Conservation (phyloP, 2,797 vertebrate species). For the Pogoniulus pusillus region DNA sequence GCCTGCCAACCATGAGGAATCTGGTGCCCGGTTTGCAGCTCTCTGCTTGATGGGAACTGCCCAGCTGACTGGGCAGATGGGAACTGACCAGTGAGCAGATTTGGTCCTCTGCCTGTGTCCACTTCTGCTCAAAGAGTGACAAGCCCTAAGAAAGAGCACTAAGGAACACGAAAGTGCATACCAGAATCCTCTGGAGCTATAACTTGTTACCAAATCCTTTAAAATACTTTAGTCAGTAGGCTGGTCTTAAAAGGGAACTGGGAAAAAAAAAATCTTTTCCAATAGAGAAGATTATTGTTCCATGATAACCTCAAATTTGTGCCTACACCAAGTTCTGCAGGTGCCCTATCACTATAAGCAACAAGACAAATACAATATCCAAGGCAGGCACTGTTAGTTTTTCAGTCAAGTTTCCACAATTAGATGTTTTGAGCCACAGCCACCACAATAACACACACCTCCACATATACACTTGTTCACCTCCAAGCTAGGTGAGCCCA, state of each 20-base stretch:
- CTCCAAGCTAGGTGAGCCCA: not conserved
- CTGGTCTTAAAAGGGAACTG: not conserved
- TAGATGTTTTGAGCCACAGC: not conserved
- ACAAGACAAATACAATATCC: rapidly evolving
- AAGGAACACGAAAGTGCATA: not conserved
- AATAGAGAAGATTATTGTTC: not conserved
- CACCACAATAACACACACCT: not conserved
- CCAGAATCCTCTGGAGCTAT: not conserved
- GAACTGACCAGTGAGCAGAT: not conserved
- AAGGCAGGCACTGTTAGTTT: not conserved
- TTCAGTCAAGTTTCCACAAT: not conserved
- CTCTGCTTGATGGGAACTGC: not conserved
- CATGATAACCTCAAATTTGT: not conserved
- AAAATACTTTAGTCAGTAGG: not conserved
- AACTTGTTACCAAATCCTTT: not conserved
- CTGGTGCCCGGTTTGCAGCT: not conserved
- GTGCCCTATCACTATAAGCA: not conserved
- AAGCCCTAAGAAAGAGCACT: not conserved
- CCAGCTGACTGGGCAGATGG: not conserved
- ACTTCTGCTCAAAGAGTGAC: not conserved
- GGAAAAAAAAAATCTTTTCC: not conserved
- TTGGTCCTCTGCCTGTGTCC: not conserved
- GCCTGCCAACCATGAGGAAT: not conserved
- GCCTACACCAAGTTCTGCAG: not conserved
- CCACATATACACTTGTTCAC: not conserved